phyloP scores from a whole-genome alignment of 2,113 vertebrate genomes.

The Indri indri region DNA sequence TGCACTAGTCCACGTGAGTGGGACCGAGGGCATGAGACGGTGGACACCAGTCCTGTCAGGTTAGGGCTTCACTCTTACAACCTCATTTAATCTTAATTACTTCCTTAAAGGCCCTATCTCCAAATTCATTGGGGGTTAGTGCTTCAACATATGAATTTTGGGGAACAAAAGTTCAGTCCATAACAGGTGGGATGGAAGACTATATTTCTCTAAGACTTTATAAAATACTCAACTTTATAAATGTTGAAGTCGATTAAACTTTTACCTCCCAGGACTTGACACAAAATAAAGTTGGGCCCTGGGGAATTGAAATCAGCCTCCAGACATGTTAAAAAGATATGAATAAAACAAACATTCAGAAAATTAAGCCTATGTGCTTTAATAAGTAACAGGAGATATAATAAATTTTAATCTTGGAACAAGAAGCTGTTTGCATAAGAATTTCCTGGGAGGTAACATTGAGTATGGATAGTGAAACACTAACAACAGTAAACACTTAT shows the following conservation, averaged over 20 bases:
- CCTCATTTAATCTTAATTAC: background rate
- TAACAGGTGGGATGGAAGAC: background rate
- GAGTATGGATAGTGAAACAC: background rate
- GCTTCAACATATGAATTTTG: background rate
- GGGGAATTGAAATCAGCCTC: slow-evolving; percentile 1
- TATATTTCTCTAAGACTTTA: background rate
- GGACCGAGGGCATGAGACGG: background rate
- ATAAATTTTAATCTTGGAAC: slow-evolving; percentile 17
- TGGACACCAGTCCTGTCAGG: background rate
- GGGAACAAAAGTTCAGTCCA: background rate
- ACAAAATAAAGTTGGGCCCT: background rate
- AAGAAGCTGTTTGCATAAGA: background rate
- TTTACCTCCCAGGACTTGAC: slow-evolving; percentile 18
- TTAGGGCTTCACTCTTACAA: background rate
- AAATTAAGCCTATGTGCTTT: background rate
- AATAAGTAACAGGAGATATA: slow-evolving; percentile 25
- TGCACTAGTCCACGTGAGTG: no score
- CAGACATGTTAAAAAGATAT: background rate
- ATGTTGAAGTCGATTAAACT: background rate
- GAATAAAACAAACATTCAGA: background rate
- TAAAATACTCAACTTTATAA: slow-evolving; percentile 18
- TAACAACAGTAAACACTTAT: background rate
- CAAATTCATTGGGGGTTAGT: background rate
- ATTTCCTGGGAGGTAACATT: background rate
- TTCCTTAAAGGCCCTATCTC: background rate